Conservation (phyloP, 2,797 vertebrate species). For the Acanthiza pusilla region DNA sequence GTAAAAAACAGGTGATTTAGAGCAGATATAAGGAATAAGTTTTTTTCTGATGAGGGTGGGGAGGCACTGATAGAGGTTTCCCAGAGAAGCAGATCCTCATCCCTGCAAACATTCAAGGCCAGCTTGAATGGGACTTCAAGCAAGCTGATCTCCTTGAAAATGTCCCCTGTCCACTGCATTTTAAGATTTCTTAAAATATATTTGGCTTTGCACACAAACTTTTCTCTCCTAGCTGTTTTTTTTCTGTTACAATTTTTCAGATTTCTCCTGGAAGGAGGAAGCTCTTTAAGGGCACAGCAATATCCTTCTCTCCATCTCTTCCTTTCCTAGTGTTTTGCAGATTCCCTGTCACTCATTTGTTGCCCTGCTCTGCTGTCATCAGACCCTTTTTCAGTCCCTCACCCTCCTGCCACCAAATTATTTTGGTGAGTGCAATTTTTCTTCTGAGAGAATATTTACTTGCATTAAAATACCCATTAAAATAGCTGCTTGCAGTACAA, state of each 20-base stretch:
- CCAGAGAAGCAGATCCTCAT: not conserved
- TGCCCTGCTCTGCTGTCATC: not conserved
- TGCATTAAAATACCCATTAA: not conserved
- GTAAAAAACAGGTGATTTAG: not conserved
- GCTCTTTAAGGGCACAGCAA: not conserved
- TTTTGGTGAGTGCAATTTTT: not conserved
- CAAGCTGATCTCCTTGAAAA: not conserved
- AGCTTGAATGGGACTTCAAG: not conserved
- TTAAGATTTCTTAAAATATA: not conserved
- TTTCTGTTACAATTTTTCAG: not conserved
- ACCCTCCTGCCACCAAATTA: not conserved
- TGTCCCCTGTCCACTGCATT: not conserved
- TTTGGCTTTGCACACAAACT: not conserved
- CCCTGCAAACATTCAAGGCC: not conserved
- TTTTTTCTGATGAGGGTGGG: not conserved
- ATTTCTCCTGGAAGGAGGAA: not conserved
- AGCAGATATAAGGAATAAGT: fast-evolving
- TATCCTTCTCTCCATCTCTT: not conserved
- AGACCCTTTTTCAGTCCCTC: not conserved
- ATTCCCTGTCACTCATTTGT: not conserved
- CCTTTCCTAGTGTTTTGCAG: not conserved
- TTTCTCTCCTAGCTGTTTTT: not conserved
- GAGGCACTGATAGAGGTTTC: not conserved
- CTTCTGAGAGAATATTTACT: not conserved
- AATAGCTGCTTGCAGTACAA: not conserved